These are phyloP conservation scores for Blastobasis adustella DNA, from an alignment of 2,888 invertebrate genomes.

Conservation along the genomic window DNA sequence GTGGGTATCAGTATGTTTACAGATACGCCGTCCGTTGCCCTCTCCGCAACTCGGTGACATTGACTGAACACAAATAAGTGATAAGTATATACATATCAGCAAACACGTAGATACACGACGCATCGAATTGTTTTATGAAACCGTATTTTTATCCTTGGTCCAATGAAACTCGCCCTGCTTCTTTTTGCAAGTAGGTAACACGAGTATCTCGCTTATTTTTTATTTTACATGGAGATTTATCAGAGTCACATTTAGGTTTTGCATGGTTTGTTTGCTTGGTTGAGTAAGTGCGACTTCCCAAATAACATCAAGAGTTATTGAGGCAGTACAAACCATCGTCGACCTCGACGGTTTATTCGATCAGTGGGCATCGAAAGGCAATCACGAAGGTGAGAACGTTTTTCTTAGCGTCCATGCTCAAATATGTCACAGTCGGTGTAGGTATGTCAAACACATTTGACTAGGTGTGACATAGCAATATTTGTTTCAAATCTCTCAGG, in stretches of 20 bases:
- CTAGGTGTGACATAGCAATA: conserved; percentile 30
- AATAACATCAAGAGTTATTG: too few relatives aligned
- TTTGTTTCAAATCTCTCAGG: conserved; percentile 27
- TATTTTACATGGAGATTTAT: too few relatives aligned
- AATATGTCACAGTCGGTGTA: not conserved
- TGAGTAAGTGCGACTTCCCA: too few relatives aligned
- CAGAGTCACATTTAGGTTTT: too few relatives aligned
- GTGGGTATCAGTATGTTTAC: conserved; percentile 39
- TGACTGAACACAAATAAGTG: conserved; percentile 67
- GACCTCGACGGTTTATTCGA: not conserved
- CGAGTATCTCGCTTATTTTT: too few relatives aligned
- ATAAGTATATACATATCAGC: conserved; percentile 51
- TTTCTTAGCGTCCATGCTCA: not conserved
- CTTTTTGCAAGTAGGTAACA: too few relatives aligned
- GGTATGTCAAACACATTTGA: conserved; percentile 13
- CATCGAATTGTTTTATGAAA: too few relatives aligned
- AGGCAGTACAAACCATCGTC: too few relatives aligned
- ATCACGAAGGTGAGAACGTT: not conserved
- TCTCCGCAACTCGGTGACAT: conserved; percentile 69
- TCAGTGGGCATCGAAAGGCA: conserved; percentile 4
- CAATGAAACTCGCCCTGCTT: too few relatives aligned
- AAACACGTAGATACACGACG: conserved; percentile 37
- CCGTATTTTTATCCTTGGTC: too few relatives aligned
- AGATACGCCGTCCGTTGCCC: conserved; percentile 70
- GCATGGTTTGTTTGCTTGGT: too few relatives aligned